Evolutionary conservation across 1,140 invertebrate genomes (phyloP).

Genomic region (Formica selysi): DNA sequence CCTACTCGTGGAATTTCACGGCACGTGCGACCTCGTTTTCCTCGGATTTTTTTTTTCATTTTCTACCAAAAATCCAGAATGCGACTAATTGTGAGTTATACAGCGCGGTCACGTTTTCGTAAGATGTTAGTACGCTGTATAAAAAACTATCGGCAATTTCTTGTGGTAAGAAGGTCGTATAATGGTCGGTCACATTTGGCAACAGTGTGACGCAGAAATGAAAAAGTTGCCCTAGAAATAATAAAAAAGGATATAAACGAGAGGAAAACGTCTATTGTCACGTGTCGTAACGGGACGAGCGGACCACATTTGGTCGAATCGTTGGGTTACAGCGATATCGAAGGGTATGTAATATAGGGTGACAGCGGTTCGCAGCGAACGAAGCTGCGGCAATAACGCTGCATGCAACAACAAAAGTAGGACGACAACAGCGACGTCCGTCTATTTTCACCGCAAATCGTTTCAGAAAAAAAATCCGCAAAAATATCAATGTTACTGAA

Average conservation of each 20-base stretch:
- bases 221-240: slow-evolving; percentile 5
- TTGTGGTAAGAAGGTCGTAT: not conserved
- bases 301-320: slow-evolving; percentile 16
- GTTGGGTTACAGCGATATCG: slow-evolving; percentile 21
- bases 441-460: slow-evolving; percentile 38
- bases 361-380: slow-evolving; percentile 25
- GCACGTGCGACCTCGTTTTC: slow-evolving; percentile 36
- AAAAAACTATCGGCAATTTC: slow-evolving; percentile 33
- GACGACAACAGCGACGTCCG: slow-evolving; percentile 3
- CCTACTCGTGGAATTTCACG: slow-evolving; percentile 11
- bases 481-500: slow-evolving; percentile 30
- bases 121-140: slow-evolving; percentile 8
- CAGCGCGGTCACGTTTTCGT: slow-evolving; percentile 65
- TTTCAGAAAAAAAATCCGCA: slow-evolving; percentile 33
- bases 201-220: not conserved
- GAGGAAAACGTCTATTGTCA: slow-evolving; percentile 26
- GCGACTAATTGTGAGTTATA: slow-evolving; percentile 64
- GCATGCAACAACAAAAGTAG: slow-evolving; percentile 30
- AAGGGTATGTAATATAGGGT: slow-evolving; percentile 38
- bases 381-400: slow-evolving; percentile 31
- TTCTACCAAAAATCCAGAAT: slow-evolving; percentile 31
- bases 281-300: not conserved
- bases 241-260: slow-evolving; percentile 25
- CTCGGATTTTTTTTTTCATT: not conserved
- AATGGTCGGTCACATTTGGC: slow-evolving; percentile 20